A percentile compares a stretch with the other conserved stretches of the same genome.
Evolutionary conservation across 2,888 invertebrate genomes (phyloP).

Genomic region (Lordiphosa andalusiaca): DNA sequence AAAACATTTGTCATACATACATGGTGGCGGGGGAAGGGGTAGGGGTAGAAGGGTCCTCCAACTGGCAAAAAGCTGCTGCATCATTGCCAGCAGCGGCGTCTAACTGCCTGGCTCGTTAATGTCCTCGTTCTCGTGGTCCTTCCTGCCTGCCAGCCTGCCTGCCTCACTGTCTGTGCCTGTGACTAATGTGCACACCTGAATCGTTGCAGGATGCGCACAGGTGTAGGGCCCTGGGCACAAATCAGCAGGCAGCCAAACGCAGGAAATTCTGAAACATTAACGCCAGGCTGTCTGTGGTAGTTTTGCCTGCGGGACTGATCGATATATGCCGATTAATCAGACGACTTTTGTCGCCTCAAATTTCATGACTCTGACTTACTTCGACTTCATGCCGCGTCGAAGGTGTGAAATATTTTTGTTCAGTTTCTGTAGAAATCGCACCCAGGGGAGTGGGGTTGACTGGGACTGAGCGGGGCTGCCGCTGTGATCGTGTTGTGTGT

Average conservation of each 20-base stretch:
- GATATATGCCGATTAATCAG: constrained; percentile 72
- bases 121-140: constrained; percentile 51
- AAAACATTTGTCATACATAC: constrained; percentile 60
- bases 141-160: constrained; percentile 11
- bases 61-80: constrained; percentile 58
- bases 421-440: constrained; percentile 56
- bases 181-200: constrained; percentile 72
- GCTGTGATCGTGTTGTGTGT: constrained; percentile 60
- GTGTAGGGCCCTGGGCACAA: constrained; percentile 33
- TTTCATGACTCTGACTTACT: constrained; percentile 3
- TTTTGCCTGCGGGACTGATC: constrained; percentile 48
- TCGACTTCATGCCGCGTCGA: constrained; percentile 49
- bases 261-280: constrained; percentile 44
- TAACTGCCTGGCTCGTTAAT: constrained; percentile 74
- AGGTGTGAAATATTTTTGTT: constrained; percentile 67
- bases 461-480: constrained; percentile 11
- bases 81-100: constrained; percentile 51
- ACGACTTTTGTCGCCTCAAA: constrained; percentile 60
- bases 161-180: constrained; percentile 49
- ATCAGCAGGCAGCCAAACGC: constrained; percentile 45
- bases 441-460: constrained; percentile 51
- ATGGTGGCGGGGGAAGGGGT: constrained; percentile 11
- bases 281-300: constrained; percentile 57
- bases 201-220: constrained; percentile 68
- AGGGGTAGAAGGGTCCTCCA: constrained; percentile 7